Evolutionary conservation across 2,113 vertebrate genomes (phyloP).

Genomic region (Lamprotornis superbus): DNA sequence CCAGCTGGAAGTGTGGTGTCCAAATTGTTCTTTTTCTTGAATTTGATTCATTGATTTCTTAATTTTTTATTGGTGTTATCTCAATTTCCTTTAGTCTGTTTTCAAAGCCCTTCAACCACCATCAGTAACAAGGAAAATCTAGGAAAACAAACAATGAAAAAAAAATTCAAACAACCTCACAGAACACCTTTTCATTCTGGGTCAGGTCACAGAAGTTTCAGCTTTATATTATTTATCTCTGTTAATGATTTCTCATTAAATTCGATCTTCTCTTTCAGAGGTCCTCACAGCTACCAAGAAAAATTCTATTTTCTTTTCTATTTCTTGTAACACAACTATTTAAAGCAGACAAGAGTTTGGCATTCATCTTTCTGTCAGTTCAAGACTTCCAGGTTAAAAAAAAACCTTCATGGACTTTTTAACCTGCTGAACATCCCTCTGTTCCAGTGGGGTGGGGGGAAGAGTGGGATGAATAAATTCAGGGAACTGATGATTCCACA

Average conservation of each 20-base stretch:
- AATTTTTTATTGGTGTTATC: not conserved
- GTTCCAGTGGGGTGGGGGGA: not conserved
- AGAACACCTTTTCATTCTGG: not conserved
- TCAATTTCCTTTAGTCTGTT: not conserved
- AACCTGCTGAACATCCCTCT: not conserved
- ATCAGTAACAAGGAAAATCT: not conserved
- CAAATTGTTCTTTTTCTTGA: not conserved
- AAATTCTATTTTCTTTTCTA: not conserved
- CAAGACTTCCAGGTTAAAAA: not conserved
- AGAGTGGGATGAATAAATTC: not conserved
- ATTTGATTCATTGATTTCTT: not conserved
- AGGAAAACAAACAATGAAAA: not conserved
- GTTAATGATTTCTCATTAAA: not conserved
- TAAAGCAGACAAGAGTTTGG: not conserved
- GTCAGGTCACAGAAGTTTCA: not conserved
- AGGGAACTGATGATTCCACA: not conserved
- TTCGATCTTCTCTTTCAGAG: not conserved
- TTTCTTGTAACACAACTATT: not conserved
- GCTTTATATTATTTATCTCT: not conserved
- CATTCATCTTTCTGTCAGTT: not conserved
- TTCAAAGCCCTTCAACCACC: not conserved
- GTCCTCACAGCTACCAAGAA: not conserved
- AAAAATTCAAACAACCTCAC: not conserved
- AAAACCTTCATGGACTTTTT: not conserved
- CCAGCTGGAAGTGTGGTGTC: not conserved